Base-by-base conservation (phyloP, 2,797 vertebrate genomes). In the Anguilla obscura region DNA sequence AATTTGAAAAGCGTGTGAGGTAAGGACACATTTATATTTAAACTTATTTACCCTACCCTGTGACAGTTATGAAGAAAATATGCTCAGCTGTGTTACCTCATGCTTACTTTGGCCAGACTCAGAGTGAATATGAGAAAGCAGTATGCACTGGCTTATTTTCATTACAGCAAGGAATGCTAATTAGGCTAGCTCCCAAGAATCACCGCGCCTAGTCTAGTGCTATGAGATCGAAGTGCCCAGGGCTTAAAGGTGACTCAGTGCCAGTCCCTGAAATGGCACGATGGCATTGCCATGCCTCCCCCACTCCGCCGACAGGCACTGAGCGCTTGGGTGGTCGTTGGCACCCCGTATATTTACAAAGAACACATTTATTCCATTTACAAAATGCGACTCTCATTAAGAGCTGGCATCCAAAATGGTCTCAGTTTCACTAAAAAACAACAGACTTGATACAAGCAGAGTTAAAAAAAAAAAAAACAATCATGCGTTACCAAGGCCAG, bases 101-200 rank as follows among this genome's bases (percentile, higher is more conserved):
- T 79, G 74, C 18, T 79, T 79, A 6, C 16, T 79, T 79, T 79
- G 74, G 27, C 69, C 69, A 74, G 71, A 69, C 18, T 69, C 63
- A 4, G 27, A 0, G 24, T 16, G n/a, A 69, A 69, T 45, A 36
- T 21, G 33, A 79, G 33, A 40, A 40, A 36, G 36, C 5, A 45
- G 18, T 45, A 45, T 40, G 36, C 74, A 45, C 74, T 45, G 74
- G 74, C 18, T 79, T 79, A 74, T 74, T 36, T 40, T 79, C 36
- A 69, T 69, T 79, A 79, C 33, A 40, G 74, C 21, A 79, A 45
- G 33, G 14, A 45, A 79, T 79, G 36, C 36, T 79, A 79, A 79
- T 79, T 45, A 79, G 16, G 40, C 40, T 5, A 45, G 40, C 45
- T 1, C 36, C 14, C 74, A 79, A 40, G 36, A 21, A 79, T 45